Percentiles rank a stretch among this genome's conserved stretches.
phyloP scores from a whole-genome alignment of 2,888 invertebrate genomes.

The Schizotus pectinicornis region DNA sequence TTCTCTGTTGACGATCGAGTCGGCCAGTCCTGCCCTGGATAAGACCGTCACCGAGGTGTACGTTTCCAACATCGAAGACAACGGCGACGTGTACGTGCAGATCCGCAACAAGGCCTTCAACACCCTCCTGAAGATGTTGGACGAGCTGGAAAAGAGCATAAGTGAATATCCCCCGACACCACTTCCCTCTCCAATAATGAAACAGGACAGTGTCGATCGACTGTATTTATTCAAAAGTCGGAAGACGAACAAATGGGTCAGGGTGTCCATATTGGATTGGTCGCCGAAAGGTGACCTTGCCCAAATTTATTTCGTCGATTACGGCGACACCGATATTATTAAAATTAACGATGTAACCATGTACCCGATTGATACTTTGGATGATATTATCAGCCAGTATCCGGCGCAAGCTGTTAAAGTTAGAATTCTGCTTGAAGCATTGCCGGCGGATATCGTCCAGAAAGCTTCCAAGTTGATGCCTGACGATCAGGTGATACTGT shows the following conservation, averaged over 20 bases:
- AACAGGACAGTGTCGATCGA: constrained; percentile 52
- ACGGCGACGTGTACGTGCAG: constrained; percentile 59
- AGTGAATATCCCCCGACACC: background rate
- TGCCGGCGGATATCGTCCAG: constrained; percentile 52
- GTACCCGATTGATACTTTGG: constrained; percentile 60
- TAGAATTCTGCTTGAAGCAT: constrained; percentile 44
- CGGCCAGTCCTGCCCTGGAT: constrained; percentile 45
- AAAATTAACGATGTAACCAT: constrained; percentile 51
- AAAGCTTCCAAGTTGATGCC: constrained; percentile 59
- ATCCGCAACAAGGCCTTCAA: constrained; percentile 51
- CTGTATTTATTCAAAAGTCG: constrained; percentile 60
- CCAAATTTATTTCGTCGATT: constrained; percentile 63
- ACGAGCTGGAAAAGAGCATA: constrained; percentile 39
- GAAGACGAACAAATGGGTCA: constrained; percentile 57
- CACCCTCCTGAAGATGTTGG: constrained; percentile 47
- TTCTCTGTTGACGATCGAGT: constrained; percentile 47
- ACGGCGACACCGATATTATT: constrained; percentile 60
- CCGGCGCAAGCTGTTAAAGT: constrained; percentile 58
- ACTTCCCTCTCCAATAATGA: constrained; percentile 29
- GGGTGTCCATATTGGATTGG: constrained; percentile 59
- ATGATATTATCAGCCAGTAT: constrained; percentile 53
- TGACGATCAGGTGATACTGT: constrained; percentile 65
- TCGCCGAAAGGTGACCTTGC: constrained; percentile 55
- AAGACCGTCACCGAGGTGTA: constrained; percentile 53
- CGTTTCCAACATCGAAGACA: constrained; percentile 54